Conservation (phyloP, 30 jellyfish, hydroid and myxozoan species). For the Mastigias papua region DNA sequence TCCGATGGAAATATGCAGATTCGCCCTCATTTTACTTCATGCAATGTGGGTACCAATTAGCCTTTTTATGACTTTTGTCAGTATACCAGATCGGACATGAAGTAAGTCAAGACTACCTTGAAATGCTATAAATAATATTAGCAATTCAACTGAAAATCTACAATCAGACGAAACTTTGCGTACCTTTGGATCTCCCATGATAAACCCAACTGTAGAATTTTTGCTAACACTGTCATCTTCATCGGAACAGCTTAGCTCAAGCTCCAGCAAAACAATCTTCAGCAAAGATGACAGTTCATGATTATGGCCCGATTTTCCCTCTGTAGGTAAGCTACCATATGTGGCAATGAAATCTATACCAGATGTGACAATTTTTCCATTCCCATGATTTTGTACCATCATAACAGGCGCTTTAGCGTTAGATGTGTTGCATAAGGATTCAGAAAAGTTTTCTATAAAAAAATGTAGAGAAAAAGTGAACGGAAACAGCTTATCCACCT, state of each 20-base stretch:
- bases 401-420: background rate
- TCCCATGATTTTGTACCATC: background rate
- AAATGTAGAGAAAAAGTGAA: background rate
- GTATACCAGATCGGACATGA: too few relatives aligned
- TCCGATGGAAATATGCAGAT: too few relatives aligned
- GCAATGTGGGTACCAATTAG: too few relatives aligned
- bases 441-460: background rate
- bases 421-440: background rate
- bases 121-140: too few relatives aligned
- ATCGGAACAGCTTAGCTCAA: background rate
- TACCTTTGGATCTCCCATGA: conserved; percentile 2
- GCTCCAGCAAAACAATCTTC: background rate
- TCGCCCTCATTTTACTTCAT: too few relatives aligned
- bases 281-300: background rate
- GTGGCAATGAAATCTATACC: background rate
- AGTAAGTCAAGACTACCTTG: too few relatives aligned
- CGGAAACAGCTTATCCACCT: background rate
- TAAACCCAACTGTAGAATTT: background rate
- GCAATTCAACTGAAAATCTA: background rate
- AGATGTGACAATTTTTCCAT: background rate
- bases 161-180: background rate
- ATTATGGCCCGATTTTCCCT: background rate
- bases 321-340: background rate
- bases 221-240: background rate
- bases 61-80: too few relatives aligned